Evolutionary conservation across 2,888 invertebrate genomes (phyloP).

Genomic region (Plemyria rubiginata): DNA sequence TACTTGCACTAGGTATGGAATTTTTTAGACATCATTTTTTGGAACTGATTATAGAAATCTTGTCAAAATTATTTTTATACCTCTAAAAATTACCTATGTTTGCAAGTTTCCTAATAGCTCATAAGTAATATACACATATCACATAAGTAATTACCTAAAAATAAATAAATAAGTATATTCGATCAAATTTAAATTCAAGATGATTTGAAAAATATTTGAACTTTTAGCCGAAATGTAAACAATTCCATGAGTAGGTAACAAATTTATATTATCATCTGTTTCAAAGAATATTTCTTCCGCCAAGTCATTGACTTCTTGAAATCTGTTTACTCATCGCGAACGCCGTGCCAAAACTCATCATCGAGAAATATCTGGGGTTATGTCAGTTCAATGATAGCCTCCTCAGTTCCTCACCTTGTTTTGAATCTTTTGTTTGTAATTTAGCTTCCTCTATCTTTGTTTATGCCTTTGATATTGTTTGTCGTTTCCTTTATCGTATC

Average conservation of each 20-base stretch:
- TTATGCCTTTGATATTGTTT: slow-evolving; percentile 41
- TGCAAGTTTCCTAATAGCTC: no score
- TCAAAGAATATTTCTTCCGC: slow-evolving; percentile 55
- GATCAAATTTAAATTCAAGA: neutral
- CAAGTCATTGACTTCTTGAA: slow-evolving; percentile 73
- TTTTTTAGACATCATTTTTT: no score
- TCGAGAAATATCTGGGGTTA: slow-evolving; percentile 40
- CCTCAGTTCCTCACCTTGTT: slow-evolving; percentile 55
- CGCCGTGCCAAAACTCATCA: slow-evolving; percentile 69
- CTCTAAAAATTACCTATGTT: no score
- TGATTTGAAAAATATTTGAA: neutral
- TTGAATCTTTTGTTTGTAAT: slow-evolving; percentile 63
- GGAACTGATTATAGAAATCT: no score
- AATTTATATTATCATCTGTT: slow-evolving; percentile 36
- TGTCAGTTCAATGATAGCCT: slow-evolving; percentile 30
- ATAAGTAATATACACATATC: no score
- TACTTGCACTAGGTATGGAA: no score
- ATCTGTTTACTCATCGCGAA: slow-evolving; percentile 69
- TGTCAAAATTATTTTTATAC: no score
- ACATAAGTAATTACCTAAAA: no score
- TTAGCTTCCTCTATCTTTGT: slow-evolving; percentile 62
- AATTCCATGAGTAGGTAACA: slow-evolving; percentile 10
- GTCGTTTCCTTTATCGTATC: slow-evolving; percentile 32
- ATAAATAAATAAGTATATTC: neutral
- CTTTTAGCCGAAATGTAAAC: neutral